Base-by-base conservation (phyloP, 2,888 invertebrate species). In the Spilosoma lubricipeda region DNA sequence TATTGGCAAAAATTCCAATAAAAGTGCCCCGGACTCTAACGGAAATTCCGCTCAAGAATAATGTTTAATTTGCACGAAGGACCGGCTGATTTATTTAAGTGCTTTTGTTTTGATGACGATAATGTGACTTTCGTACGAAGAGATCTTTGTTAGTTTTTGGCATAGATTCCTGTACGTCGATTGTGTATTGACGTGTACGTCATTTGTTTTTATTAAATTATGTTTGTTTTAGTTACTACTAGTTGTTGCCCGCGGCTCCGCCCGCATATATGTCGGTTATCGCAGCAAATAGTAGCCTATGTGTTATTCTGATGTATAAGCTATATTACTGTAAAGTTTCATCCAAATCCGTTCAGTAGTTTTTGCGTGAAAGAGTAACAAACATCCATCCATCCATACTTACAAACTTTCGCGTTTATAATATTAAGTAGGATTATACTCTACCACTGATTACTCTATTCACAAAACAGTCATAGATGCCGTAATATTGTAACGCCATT, bases 1-100 rank as follows among this genome's bases (percentile, higher is more conserved):
- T 89, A 92, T 93, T 91, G 93, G 91, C 90, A 94, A 94, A 94
- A 95, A 95, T 94, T 95, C 95, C 95, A 95, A 95, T 95, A 95
- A 94, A 93, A 93, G 92, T 93, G 70, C 91, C 89, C 88, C 87
- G 86, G 85, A 85, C 86, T 84, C 84, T 84, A 92, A 92, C 91
- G 80, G 80, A 77, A 82, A 85, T 85, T 93, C 93, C 88, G 91
- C 90, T 90, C 88, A 92, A 91, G 91, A 95, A 94, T 95, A 95
- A 95, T 92, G 95, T 95, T 95, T 95, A 95, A 95, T 95, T 95
- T 95, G 94, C 88, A 86, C 90, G 89, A 86, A 85, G 87, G 90
- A 85, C 87, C 79, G 81, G 80, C 88, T 90, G 93, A 94, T 94
- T 94, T 94, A 93, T 91, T 83, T 85, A 81, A 83, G 80, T 83